Base-by-base conservation (phyloP, 2,888 invertebrate genomes). In the Harpalus rufipes region DNA sequence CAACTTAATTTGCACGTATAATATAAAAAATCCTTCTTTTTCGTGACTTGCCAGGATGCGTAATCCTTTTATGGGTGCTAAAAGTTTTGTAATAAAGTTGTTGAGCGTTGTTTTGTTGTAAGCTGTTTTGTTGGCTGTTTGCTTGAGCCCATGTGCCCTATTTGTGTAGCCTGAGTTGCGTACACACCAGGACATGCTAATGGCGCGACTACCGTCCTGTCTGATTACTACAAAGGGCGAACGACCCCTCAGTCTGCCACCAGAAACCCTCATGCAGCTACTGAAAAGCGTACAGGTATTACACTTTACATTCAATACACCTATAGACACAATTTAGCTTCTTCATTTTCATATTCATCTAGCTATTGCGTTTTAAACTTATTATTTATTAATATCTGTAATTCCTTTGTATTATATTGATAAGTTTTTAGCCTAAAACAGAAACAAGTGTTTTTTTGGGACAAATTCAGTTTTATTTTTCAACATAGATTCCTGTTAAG, bases 201-300 rank as follows among this genome's bases (percentile, higher is more conserved):
- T 89, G 76, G 88, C 89, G 76, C 88, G 88, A 86, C 87, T 90
- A 85, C 90, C 90, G 74, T 89, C 89, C 51, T 88, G 89, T 87
- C 61, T 86, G 44, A 56, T 80, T 84, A 88, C 85, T 85, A 87
- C 87, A 86, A 88, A 88, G 87, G 87, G 85, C 82, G 61, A 86
- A 84, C 89, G 89, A 81, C 90, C 90, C 82, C 86, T 88, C 63
- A 90, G 90, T 80, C 86, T 90, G 87, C 90, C 90, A 63, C 87
- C 89, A 61, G 89, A 90, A 79, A 87, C 88, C 86, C 86, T 89
- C 63, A 86, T 88, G 65, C 89, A 89, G 86, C 87, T 89, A 80
- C 87, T 88, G 87, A 89, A 89, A 74, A 89, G 89, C 86, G 87
- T 89, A 85, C 88, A 91, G 91, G 91, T 91, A 91, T 74, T 90